A percentile compares a stretch with the other conserved stretches of the same genome.
These are phyloP conservation scores for Mixornis gularis DNA, from an alignment of 2,113 vertebrate species.

Conservation along the genomic window DNA sequence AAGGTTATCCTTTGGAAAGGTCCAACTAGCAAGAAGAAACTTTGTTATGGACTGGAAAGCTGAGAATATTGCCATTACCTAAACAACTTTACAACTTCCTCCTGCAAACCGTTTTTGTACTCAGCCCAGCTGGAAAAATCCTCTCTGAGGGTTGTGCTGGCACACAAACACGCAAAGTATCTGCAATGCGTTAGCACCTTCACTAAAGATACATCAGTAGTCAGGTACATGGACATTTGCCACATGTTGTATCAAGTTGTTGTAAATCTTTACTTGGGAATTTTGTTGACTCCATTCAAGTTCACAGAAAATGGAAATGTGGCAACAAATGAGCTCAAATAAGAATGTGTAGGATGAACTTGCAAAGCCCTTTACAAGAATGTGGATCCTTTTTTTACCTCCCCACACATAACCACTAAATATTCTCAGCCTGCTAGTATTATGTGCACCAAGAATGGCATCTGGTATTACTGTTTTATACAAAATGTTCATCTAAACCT, in stretches of 20 bases:
- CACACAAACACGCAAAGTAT: fast-evolving
- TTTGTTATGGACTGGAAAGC: background rate
- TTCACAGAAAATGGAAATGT: background rate
- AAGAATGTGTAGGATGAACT: background rate
- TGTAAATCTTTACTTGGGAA: background rate
- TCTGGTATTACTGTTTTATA: background rate
- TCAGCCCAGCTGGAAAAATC: background rate
- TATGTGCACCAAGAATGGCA: background rate
- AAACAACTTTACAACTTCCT: background rate
- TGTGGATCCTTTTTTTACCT: background rate
- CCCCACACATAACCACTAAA: background rate
- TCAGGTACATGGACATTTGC: background rate
- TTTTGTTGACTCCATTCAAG: background rate
- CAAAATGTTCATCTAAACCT: background rate
- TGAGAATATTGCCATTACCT: background rate
- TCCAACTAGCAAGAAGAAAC: background rate
- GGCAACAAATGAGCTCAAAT: background rate
- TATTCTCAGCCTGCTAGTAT: background rate
- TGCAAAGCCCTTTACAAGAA: background rate
- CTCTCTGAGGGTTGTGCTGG: background rate
- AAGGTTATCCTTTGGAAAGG: background rate
- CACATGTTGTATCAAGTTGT: background rate
- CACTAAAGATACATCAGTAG: background rate
- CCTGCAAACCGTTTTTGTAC: background rate
- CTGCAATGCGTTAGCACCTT: background rate